Evolutionary conservation across 2,888 invertebrate species (phyloP).

Genomic region (Panopea generosa): DNA sequence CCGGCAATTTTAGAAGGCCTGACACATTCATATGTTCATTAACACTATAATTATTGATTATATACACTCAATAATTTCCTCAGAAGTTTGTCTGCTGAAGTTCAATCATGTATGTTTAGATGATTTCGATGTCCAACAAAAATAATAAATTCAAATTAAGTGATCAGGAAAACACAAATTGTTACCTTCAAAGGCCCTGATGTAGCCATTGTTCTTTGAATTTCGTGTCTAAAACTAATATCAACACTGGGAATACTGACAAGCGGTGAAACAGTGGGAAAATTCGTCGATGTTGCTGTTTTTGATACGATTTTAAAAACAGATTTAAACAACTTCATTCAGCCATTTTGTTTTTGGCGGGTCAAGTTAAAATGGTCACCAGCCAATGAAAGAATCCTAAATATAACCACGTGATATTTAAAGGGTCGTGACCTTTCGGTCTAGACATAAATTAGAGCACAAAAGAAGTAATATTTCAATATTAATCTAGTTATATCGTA

Average conservation of each 20-base stretch:
- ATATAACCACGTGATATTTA: conserved; percentile 40
- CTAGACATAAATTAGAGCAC: conserved; percentile 55
- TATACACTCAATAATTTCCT: too few species aligned
- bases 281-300: not conserved
- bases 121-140: too few species aligned
- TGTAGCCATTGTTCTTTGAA: conserved; percentile 32
- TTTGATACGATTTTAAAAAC: not conserved
- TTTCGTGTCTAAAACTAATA: not conserved
- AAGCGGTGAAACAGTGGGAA: not conserved
- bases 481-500: not conserved
- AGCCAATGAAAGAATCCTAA: conserved; percentile 38
- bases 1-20: too few species aligned
- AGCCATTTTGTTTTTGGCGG: conserved; percentile 42
- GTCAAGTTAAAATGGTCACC: conserved; percentile 6
- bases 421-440: conserved; percentile 57
- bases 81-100: too few species aligned
- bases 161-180: too few species aligned
- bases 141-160: too few species aligned
- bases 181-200: conserved; percentile 55
- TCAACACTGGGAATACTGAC: not conserved
- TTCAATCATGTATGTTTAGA: too few species aligned
- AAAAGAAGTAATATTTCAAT: conserved; percentile 7
- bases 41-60: too few species aligned
- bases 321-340: conserved; percentile 20
- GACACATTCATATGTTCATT: too few species aligned